Conservation (phyloP, 1,140 invertebrate genomes). For the Bilobella aurantiaca region DNA sequence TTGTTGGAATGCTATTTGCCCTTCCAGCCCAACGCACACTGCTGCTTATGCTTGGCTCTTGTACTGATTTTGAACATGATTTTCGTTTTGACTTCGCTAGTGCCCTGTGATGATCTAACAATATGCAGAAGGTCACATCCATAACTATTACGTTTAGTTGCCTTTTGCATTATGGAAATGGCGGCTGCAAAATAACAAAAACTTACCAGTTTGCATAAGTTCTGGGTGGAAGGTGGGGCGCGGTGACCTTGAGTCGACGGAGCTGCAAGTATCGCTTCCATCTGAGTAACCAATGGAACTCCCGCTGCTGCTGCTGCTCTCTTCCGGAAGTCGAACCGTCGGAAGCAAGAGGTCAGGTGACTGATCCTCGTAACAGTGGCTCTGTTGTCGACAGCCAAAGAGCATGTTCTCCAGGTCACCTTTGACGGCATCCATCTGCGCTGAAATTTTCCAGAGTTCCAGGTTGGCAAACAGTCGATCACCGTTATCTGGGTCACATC, state of each 20-base stretch:
- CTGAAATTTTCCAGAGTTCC: slow-evolving; percentile 74
- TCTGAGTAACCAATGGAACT: neutral
- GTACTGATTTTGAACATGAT: no score
- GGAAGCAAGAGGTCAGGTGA: slow-evolving; percentile 8
- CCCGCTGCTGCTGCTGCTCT: neutral
- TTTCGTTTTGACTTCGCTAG: no score
- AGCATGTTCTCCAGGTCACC: slow-evolving; percentile 34
- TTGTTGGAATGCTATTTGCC: no score
- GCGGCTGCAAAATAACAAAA: slow-evolving; percentile 5
- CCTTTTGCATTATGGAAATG: neutral
- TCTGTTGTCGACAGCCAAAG: neutral
- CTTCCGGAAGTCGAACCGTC: slow-evolving; percentile 25
- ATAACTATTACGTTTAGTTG: neutral
- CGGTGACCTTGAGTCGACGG: neutral
- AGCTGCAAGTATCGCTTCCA: neutral
- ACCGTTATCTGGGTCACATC: slow-evolving; percentile 62
- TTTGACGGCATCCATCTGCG: slow-evolving; percentile 36
- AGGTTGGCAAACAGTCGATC: slow-evolving; percentile 74
- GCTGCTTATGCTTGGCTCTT: no score
- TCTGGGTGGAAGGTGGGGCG: neutral
- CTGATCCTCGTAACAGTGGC: no score
- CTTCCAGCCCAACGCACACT: no score
- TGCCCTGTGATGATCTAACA: neutral
- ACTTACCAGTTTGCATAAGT: slow-evolving; percentile 10
- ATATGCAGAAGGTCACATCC: neutral